Percentiles rank a stretch among this genome's conserved stretches.
phyloP scores from a whole-genome alignment of 2,113 vertebrate species.

The Poeciliopsis prolifica region DNA sequence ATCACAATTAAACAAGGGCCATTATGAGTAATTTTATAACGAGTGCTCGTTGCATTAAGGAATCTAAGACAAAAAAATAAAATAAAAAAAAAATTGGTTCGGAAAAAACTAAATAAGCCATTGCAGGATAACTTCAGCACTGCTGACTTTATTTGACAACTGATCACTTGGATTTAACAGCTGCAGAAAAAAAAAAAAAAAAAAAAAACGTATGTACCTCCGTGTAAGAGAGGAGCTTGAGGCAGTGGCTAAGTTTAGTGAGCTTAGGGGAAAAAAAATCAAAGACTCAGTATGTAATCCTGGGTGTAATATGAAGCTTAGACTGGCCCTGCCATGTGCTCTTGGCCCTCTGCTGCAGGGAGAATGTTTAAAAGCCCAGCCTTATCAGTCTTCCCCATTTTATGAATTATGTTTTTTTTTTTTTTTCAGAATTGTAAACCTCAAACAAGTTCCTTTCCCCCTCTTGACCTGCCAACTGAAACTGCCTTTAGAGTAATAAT shows the following conservation, averaged over 20 bases:
- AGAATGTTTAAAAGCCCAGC: slow-evolving; percentile 55
- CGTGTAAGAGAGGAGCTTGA: slow-evolving; percentile 60
- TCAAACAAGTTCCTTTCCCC: slow-evolving; percentile 68
- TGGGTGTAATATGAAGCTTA: slow-evolving; percentile 79
- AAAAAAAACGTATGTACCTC: slow-evolving; percentile 28
- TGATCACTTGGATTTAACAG: slow-evolving; percentile 44
- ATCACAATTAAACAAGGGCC: slow-evolving; percentile 52
- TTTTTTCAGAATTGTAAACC: slow-evolving; percentile 68
- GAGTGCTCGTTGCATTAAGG: slow-evolving; percentile 12
- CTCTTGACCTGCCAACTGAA: slow-evolving; percentile 55
- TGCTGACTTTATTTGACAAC: slow-evolving; percentile 36
- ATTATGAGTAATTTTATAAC: slow-evolving; percentile 52
- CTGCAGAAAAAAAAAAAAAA: slow-evolving; percentile 20
- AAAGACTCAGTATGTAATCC: slow-evolving; percentile 80
- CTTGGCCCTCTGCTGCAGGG: slow-evolving; percentile 69
- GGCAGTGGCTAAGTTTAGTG: slow-evolving; percentile 77
- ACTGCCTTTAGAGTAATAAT: slow-evolving; percentile 69
- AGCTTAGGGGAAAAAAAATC: slow-evolving; percentile 75
- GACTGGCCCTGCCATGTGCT: slow-evolving; percentile 67
- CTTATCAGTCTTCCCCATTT: slow-evolving; percentile 66
- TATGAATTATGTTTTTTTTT: slow-evolving; percentile 41
- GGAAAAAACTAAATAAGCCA: slow-evolving; percentile 11
- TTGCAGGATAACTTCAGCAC: background rate
- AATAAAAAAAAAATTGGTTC: slow-evolving; percentile 21
- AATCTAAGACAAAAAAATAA: slow-evolving; percentile 31